Evolutionary conservation across 2,113 vertebrate species (phyloP).

Genomic region (Xiphophorus hellerii): DNA sequence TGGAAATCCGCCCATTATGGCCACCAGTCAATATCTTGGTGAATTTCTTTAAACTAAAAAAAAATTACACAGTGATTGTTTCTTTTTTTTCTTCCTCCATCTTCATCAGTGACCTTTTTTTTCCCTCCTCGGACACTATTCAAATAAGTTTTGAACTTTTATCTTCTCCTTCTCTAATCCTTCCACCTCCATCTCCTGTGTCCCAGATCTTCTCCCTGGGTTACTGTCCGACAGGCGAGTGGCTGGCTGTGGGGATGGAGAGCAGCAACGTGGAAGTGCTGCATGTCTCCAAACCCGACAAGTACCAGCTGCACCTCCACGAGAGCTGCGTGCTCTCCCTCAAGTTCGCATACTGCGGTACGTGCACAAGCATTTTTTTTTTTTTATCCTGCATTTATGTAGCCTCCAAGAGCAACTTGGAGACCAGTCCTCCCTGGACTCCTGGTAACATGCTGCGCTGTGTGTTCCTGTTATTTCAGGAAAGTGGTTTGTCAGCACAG

Average conservation of each 20-base stretch:
- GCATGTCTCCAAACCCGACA: constrained; percentile 76
- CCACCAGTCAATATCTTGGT: too few species aligned
- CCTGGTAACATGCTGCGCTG: not conserved
- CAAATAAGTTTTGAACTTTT: too few species aligned
- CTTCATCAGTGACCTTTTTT: not conserved
- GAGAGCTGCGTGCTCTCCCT: constrained; percentile 80
- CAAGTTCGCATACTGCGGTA: constrained; percentile 84
- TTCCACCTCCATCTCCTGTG: not conserved
- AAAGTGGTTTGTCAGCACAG: constrained; percentile 90
- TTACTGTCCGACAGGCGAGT: constrained; percentile 82
- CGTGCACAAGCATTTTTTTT: constrained; percentile 3
- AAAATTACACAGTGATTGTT: too few species aligned
- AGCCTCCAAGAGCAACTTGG: not conserved
- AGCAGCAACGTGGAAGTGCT: constrained; percentile 87
- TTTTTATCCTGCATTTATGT: too few species aligned
- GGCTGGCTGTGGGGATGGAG: constrained; percentile 85
- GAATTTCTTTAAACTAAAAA: too few species aligned
- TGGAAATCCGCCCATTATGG: too few species aligned
- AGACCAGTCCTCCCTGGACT: accelerated
- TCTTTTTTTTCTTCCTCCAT: too few species aligned
- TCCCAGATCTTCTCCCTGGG: constrained; percentile 81
- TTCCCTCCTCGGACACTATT: not conserved
- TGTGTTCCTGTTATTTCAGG: constrained; percentile 72
- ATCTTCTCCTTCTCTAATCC: not conserved
- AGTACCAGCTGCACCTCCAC: constrained; percentile 80